phyloP scores from a whole-genome alignment of 2,888 invertebrate genomes.

The Lepidonotus clava region DNA sequence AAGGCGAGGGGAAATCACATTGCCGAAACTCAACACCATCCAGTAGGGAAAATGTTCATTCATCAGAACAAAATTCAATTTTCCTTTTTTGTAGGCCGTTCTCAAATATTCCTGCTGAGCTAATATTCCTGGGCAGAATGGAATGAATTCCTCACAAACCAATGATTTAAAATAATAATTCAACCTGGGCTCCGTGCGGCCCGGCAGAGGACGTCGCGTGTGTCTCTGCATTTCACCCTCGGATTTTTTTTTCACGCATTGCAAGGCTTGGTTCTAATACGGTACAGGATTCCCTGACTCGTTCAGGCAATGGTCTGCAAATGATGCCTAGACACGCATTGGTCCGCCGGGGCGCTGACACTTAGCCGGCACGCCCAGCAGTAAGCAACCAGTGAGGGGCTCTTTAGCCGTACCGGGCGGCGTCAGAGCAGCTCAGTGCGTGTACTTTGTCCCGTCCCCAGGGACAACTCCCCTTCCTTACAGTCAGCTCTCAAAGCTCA shows the following conservation, averaged over 20 bases:
- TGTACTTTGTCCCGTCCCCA: neutral
- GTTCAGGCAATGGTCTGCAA: neutral
- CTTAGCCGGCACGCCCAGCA: neutral
- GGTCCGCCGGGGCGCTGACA: neutral
- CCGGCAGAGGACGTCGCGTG: neutral
- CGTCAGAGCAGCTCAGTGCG: constrained; percentile 14
- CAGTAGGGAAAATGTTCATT: neutral
- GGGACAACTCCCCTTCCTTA: neutral
- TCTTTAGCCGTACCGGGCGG: neutral
- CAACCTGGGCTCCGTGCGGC: neutral
- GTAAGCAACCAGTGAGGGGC: neutral
- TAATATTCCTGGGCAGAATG: neutral
- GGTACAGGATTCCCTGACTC: neutral
- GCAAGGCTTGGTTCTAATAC: neutral
- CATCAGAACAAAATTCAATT: neutral
- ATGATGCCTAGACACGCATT: constrained; percentile 15
- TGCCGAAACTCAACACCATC: constrained; percentile 2
- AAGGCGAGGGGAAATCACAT: constrained; percentile 7
- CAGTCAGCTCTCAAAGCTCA: neutral
- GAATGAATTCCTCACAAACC: neutral
- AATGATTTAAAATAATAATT: constrained; percentile 9
- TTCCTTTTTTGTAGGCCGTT: neutral
- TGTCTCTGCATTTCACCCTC: neutral
- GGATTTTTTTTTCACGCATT: neutral
- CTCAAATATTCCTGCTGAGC: neutral